Evolutionary conservation across 1,140 invertebrate genomes (phyloP), one percentile per base, ranked within the genome.

Genomic region (Anadara kagoshimensis): DNA sequence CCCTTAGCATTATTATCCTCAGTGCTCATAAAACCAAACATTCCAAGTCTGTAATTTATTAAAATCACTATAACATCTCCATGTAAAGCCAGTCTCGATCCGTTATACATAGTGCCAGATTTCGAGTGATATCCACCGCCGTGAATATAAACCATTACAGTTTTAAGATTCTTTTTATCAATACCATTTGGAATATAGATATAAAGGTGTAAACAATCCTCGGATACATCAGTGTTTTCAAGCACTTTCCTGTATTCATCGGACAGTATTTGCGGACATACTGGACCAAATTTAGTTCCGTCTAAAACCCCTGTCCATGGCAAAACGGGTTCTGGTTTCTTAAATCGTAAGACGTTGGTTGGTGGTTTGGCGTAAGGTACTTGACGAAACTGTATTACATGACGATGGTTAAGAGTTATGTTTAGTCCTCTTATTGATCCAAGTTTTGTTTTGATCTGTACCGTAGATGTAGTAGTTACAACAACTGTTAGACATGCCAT

Each of bases 131-230:
- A 98, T 4, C 96, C 96, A 57, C 97, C 97, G 51, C 97, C 97
- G 87, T 95, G 98, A 72, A 98, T 94, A 97, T 97, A 98, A 47
- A 98, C 92, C 93, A 98, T 93, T 29, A 98, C 96, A n/a, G 96
- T 93, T 82, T 94, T 94, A n/a, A n/a, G n/a, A 0, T 20, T 4
- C 8, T 20, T 43, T 18, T 45, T 59, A 2, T 41, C 44, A 18
- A 54, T 83, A 8, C 10, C n/a, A 54, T 22, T 22, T 1, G 96
- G 96, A 76, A 93, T 84, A 91, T 91, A 93, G 5, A 99, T 94
- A 88, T 97, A 98, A 62, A 99, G 92, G 88, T 97, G 97, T 14
- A 99, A 92, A 89, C 97, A 99, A 90, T 99, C 97, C 91, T 99
- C 97, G 78, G 93, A 96, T 73, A 97, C 89, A 26, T 92, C 51